Evolutionary conservation across 2,113 vertebrate species (phyloP), one percentile per base, ranked within the genome.

Genomic region (Pogona vitticeps): DNA sequence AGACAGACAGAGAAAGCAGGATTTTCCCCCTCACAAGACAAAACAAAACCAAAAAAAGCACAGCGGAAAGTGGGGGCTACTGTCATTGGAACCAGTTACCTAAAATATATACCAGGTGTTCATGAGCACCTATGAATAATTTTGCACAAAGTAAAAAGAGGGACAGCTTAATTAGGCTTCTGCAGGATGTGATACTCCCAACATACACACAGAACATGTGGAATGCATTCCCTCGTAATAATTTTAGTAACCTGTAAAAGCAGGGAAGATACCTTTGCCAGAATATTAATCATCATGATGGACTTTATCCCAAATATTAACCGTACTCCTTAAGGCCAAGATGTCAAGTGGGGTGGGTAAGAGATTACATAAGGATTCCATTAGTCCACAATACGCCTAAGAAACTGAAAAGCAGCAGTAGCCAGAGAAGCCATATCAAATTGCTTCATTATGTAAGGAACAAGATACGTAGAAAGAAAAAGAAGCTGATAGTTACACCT

Each of bases 21-120:
- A 2, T 56, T n/a, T 59, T 31, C 23, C 59, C 17, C 65, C 28
- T 31, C 12, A 28, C 58, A 84, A 84, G 58, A 33, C 72, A 23
- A 21, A 72, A 3, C n/a, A 70, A 58, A 42, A 71, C 72, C 14
- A 13, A 72, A 3, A 52, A 70, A 58, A 42, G 58, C n/a, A 65
- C 73, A 63, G 9, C 14, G 56, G 18, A 85, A 61, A 1, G 59
- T 67, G 31, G 21, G 20, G 21, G 28, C 6, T 77, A 67, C 15
- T 67, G 82, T 52, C 67, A 18, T 38, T 23, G 15, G 31, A 58
- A 56, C 33, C 12, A 71, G 67, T 31, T 83, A 21, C 76, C 73
- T 52, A 85, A 77, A 84, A 52, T 76, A 85, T 68, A 77, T 21
- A 85, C 56, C 36, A 61, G 59, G 59, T 84, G 72, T 33, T 82